Conservation (phyloP, 2,888 invertebrate genomes). For the Acrobasis suavella region DNA sequence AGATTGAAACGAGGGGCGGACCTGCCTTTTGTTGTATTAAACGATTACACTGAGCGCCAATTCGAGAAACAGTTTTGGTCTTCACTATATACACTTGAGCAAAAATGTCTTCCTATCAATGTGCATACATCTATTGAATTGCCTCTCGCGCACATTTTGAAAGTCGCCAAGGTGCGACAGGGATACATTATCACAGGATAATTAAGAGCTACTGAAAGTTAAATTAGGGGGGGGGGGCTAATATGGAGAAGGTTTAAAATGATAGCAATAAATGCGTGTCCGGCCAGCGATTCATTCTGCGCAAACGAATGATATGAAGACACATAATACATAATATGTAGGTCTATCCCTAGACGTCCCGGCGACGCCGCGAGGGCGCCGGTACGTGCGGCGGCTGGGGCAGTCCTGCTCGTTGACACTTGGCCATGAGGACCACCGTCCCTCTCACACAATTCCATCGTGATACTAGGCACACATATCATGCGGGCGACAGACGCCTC, state of each 20-base stretch:
- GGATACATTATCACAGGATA: too few relatives aligned
- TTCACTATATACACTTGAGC: too few relatives aligned
- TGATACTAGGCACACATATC: too few relatives aligned
- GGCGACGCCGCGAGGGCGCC: slow-evolving; percentile 1
- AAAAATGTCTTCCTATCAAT: too few relatives aligned
- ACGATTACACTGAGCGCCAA: too few relatives aligned
- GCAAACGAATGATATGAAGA: not conserved
- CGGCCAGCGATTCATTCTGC: not conserved
- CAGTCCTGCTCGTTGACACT: not conserved
- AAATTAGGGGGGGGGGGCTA: not conserved
- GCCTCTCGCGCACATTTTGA: too few relatives aligned
- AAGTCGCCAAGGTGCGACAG: too few relatives aligned
- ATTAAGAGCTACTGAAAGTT: not conserved
- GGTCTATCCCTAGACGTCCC: not conserved
- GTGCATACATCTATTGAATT: too few relatives aligned
- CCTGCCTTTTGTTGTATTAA: not conserved
- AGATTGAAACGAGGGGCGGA: not conserved
- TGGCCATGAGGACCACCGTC: not conserved
- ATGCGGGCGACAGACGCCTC: too few relatives aligned
- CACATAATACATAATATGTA: not conserved
- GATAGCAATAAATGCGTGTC: not conserved
- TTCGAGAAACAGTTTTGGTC: too few relatives aligned
- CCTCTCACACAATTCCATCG: too few relatives aligned
- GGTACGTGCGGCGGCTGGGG: too few relatives aligned
- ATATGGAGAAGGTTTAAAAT: not conserved